Evolutionary conservation across 2,113 vertebrate genomes (phyloP), one percentile per base, ranked within the genome.

Genomic region (Setophaga kirtlandii): DNA sequence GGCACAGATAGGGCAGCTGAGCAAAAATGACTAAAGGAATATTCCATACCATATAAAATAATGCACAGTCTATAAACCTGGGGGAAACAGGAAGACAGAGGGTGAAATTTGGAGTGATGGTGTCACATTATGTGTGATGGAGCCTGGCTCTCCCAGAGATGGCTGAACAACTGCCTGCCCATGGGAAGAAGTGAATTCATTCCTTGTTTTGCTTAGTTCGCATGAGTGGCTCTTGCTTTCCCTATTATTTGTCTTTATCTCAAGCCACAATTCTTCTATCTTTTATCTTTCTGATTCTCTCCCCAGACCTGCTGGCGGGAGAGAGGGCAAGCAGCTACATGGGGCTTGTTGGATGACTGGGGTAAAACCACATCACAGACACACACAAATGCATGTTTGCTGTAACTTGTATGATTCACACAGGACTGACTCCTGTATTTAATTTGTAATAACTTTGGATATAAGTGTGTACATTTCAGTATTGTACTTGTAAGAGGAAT

Each of bases 301-400:
- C 24, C 9, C 11, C 14, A n/a, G 41, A 25, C 46, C 10, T 0
- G 0, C 28, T 60, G 46, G 11, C 30, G 30, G 15, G 16, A 16
- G 20, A 53, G 28, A 7, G 6, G 41, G 22, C 5, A 22, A 37
- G 44, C 0, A 1, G 8, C 52, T 46, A 8, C 0, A 0, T 30
- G 37, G 39, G 6, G 19, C 23, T 44, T 28, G 37, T 19, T 14
- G 46, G 33, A 25, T 46, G 16, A 4, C 28, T n/a, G 46, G 11
- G 16, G 10, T 59, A 52, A 59, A 65, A 59, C 8, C 33, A 23
- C 33, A 52, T 10, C 19, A 37, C 5, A 50, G 18, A 23, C 24
- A 37, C 5, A 11, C 11, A 46, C 7, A 60, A 20, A 74, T 25
- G 3, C 4, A 10, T 22, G 6, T 25, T 28, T 44, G 18, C 9